phyloP scores from a whole-genome alignment of 2,797 vertebrate species.

The Streptopelia turtur region DNA sequence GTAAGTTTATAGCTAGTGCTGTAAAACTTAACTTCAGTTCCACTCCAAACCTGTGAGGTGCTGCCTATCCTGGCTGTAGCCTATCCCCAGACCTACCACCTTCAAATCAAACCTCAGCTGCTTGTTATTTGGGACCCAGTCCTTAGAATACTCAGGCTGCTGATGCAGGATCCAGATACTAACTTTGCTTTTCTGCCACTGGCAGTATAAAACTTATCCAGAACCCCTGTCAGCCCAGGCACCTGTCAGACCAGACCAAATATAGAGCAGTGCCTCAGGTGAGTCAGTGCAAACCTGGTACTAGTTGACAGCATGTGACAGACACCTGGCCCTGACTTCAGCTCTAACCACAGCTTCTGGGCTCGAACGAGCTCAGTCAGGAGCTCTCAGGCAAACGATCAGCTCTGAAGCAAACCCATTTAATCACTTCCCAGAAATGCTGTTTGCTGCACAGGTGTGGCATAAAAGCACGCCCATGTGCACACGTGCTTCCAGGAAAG shows the following conservation, averaged over 20 bases:
- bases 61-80: background rate
- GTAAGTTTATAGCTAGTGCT: background rate
- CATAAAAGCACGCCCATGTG: rapidly evolving
- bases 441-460: background rate
- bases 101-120: background rate
- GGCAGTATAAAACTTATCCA: background rate
- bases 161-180: background rate
- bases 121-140: background rate
- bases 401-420: background rate
- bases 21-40: background rate
- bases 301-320: background rate
- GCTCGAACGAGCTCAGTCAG: background rate
- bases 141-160: background rate
- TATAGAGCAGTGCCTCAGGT: background rate
- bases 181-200: background rate
- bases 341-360: background rate
- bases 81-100: background rate
- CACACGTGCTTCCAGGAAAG: rapidly evolving
- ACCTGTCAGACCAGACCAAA: background rate
- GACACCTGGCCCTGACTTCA: background rate
- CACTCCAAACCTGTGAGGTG: background rate
- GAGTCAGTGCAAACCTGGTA: background rate
- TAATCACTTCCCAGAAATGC: background rate
- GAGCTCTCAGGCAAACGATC: rapidly evolving
- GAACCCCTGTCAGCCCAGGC: background rate